Evolutionary conservation across 2,888 invertebrate genomes (phyloP).

Genomic region (Leucozona laternaria): DNA sequence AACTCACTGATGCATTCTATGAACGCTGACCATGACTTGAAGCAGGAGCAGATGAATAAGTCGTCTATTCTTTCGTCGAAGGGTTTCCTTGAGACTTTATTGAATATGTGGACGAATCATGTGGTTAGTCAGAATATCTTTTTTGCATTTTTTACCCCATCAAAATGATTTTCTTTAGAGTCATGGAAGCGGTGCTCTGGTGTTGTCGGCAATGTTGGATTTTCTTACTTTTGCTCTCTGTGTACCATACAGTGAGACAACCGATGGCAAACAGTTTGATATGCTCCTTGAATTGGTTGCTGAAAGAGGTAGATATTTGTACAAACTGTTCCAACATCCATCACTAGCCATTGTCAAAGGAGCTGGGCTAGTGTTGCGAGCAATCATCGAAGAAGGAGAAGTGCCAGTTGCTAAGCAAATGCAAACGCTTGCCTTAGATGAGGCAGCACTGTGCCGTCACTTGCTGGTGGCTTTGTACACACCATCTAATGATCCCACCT

Average conservation of each 20-base stretch:
- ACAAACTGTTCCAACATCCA: conserved; percentile 93
- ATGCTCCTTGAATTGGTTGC: conserved; percentile 97
- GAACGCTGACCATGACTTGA: conserved; percentile 97
- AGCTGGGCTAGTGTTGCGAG: conserved; percentile 98
- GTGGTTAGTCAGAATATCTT: conserved; percentile 87
- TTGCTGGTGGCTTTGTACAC: conserved; percentile 95
- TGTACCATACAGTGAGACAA: conserved; percentile 99
- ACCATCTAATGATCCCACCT: conserved; percentile 90
- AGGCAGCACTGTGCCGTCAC: conserved; percentile 97
- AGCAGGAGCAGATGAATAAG: conserved; percentile 99
- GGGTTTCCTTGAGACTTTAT: conserved; percentile 95
- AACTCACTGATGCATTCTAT: conserved; percentile 99
- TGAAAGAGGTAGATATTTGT: conserved; percentile 94
- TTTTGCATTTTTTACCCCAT: neutral
- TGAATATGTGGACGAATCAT: conserved; percentile 97
- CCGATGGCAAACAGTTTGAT: conserved; percentile 98
- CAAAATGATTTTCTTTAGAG: conserved; percentile 85
- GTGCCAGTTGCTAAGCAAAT: conserved; percentile 95
- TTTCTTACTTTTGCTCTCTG: conserved; percentile 98
- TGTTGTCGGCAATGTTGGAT: conserved; percentile 99
- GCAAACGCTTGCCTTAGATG: conserved; percentile 97
- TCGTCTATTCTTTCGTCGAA: conserved; percentile 96
- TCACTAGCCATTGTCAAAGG: conserved; percentile 99
- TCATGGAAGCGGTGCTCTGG: conserved; percentile 96
- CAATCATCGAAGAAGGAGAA: conserved; percentile 98